These are phyloP conservation scores for Arrhopalites spinosus DNA, from an alignment of 2,888 invertebrate genomes.

Conservation along the genomic window DNA sequence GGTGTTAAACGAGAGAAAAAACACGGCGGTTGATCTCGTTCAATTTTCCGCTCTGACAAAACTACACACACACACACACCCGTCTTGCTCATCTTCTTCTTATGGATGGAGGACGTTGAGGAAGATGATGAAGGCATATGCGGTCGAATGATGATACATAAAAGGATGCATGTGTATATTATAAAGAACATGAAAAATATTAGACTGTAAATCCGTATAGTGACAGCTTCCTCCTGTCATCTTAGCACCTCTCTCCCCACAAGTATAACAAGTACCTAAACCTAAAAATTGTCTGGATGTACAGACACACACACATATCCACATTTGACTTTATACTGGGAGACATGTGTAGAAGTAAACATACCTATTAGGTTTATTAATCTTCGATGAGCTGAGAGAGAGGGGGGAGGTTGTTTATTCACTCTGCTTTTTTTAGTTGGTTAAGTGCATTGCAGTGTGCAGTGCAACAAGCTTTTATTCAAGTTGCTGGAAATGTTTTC, in stretches of 20 bases:
- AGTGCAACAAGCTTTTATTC: conserved; percentile 9
- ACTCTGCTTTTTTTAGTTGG: conserved; percentile 23
- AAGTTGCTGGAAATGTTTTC: neutral
- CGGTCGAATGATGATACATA: conserved; percentile 1
- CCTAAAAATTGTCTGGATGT: neutral
- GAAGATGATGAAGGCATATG: conserved; percentile 4
- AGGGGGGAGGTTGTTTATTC: conserved; percentile 29
- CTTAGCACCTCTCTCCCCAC: neutral
- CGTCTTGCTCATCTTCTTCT: neutral
- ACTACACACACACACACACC: conserved; percentile 6
- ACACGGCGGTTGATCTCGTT: conserved; percentile 28
- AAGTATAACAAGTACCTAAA: no score
- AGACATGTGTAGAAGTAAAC: no score
- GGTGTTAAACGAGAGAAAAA: conserved; percentile 15
- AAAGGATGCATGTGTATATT: neutral
- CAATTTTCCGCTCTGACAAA: conserved; percentile 36
- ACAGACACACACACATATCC: neutral
- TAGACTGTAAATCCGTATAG: neutral
- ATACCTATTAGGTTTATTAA: conserved; percentile 25
- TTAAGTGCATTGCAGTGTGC: conserved; percentile 8
- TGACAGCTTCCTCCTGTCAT: neutral
- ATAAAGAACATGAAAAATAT: neutral
- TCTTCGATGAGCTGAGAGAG: conserved; percentile 13
- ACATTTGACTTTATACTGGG: no score
- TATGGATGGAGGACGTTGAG: no score